phyloP scores from a whole-genome alignment of 2,797 vertebrate genomes.

The Thalassophryne amazonica region DNA sequence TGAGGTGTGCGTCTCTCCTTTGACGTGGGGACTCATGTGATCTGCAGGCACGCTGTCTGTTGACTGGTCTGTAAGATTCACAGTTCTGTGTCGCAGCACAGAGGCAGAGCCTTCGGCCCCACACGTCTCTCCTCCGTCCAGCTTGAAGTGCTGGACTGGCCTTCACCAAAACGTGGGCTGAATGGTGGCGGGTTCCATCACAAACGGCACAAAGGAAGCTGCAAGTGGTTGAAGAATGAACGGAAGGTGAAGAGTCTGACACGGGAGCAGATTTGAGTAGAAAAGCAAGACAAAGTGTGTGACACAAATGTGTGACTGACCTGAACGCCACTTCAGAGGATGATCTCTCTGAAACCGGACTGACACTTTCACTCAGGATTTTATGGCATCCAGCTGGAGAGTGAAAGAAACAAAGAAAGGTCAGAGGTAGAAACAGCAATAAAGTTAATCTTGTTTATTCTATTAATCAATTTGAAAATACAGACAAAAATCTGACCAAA shows the following conservation, averaged over 20 bases:
- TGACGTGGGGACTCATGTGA: constrained; percentile 55
- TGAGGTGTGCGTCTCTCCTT: constrained; percentile 48
- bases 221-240: neutral
- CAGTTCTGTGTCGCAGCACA: constrained; percentile 73
- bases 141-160: constrained; percentile 63
- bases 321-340: constrained; percentile 8
- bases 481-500: neutral
- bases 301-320: constrained; percentile 6
- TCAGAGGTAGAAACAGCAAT: neutral
- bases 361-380: neutral
- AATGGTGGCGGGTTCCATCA: constrained; percentile 2
- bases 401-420: constrained; percentile 5
- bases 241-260: neutral
- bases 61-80: constrained; percentile 28
- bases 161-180: constrained; percentile 9
- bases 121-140: constrained; percentile 73
- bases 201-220: too few species aligned
- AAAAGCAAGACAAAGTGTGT: neutral
- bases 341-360: neutral
- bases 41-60: constrained; percentile 30
- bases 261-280: neutral
- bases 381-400: neutral
- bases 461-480: neutral
- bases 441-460: neutral
- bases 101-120: constrained; percentile 70